A percentile compares a stretch with the other conserved stretches of the same genome.
Evolutionary conservation across 1,140 invertebrate species (phyloP).

Genomic region (Drosophila asahinai): DNA sequence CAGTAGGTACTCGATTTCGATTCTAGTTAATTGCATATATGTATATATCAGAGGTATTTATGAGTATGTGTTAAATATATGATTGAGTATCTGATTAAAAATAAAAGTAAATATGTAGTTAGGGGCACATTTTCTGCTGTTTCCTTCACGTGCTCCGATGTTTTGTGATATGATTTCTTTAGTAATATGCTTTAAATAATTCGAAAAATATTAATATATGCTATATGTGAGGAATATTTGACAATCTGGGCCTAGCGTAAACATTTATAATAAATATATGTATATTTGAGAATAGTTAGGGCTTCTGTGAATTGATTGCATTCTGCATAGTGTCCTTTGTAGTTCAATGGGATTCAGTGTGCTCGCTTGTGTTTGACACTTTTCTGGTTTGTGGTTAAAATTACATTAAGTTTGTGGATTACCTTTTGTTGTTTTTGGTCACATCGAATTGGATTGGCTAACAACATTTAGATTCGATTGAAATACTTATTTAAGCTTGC

Average conservation of each 20-base stretch:
- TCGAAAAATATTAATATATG: constrained; percentile 32
- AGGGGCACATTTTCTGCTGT: neutral
- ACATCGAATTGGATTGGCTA: constrained; percentile 64
- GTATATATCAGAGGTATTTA: constrained; percentile 18
- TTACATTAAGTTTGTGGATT: constrained; percentile 52
- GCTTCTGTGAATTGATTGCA: constrained; percentile 63
- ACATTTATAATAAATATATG: constrained; percentile 46
- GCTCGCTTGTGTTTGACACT: constrained; percentile 64
- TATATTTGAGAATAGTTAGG: constrained; percentile 21
- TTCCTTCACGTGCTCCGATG: neutral
- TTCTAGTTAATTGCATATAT: constrained; percentile 27
- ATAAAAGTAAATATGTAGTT: neutral
- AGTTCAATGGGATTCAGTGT: constrained; percentile 18
- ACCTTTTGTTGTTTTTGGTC: constrained; percentile 52
- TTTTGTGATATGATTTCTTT: constrained; percentile 12
- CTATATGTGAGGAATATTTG: constrained; percentile 9
- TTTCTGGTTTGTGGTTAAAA: constrained; percentile 42
- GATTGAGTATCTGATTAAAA: constrained; percentile 10
- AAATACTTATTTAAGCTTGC: constrained; percentile 47
- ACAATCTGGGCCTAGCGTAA: constrained; percentile 27
- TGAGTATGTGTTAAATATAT: constrained; percentile 27
- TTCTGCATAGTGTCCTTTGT: constrained; percentile 35
- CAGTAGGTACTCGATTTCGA: constrained; percentile 61
- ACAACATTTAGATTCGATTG: constrained; percentile 73
- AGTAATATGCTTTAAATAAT: constrained; percentile 16